Evolutionary conservation across 2,797 vertebrate species (phyloP), one percentile per base, ranked within the genome.

Genomic region (Galago senegalensis): DNA sequence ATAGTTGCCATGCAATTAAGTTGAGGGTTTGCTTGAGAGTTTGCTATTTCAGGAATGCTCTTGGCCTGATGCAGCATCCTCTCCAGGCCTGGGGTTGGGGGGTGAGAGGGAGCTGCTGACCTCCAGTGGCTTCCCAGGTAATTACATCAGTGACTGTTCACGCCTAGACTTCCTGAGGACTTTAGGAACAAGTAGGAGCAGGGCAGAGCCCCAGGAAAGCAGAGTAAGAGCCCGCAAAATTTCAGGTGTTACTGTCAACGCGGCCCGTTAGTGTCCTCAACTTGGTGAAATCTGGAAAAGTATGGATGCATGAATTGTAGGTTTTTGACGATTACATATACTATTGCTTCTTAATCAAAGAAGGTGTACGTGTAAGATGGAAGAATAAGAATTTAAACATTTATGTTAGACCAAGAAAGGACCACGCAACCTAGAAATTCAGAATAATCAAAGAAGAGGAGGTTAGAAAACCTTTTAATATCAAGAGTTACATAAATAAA

Each of bases 71-170:
- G 25, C 65, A n/a, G 37, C 43, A 2, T 23, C 53, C 29, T n/a
- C 3, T 17, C 65, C 40, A 16, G n/a, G 34, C 12, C 4, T 20
- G 13, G 58, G 73, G 90, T 80, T 70, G 37, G 18, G 75, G 73
- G 88, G 85, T 69, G 70, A 65, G 87, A 49, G 56, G n/a, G 75
- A 93, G 65, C 69, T 97, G 65, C 97, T 95, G 91, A 95, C 96
- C 83, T 86, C 95, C 29, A 84, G 94, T 93, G 97, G 88, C 58
- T 6, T 9, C 14, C 21, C 10, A 3, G 56, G 83, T 58, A 94
- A 93, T 94, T 94, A 89, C 95, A 73, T 5, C 58, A 65, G 65
- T 63, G 70, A 31, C 53, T 49, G 6, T 58, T 31, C 49, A 1
- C 0, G 5, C 6, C n/a, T 56, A 13, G 21, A 53, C n/a, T 31